phyloP scores from a whole-genome alignment of 2,113 vertebrate genomes.

The Argyrosomus japonicus region DNA sequence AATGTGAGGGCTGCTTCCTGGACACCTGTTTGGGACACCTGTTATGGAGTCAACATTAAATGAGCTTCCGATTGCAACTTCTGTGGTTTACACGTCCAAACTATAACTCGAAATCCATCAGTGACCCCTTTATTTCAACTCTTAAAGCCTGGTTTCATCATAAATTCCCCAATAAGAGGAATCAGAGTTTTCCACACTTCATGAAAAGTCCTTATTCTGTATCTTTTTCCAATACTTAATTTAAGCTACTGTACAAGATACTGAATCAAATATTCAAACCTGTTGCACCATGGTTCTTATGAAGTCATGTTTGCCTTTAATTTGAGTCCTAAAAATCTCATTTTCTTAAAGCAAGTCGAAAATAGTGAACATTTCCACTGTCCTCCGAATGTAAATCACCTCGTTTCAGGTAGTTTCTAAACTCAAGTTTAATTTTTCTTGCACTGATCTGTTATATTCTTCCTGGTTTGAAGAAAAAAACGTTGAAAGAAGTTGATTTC shows the following conservation, averaged over 20 bases:
- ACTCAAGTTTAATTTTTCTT: background rate
- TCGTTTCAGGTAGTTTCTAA: background rate
- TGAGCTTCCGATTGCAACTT: conserved; percentile 54
- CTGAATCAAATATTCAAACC: background rate
- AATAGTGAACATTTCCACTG: background rate
- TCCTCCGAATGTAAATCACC: background rate
- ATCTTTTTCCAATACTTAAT: background rate
- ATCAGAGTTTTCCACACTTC: background rate
- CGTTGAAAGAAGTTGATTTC: background rate
- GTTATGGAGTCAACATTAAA: conserved; percentile 59
- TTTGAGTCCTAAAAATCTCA: background rate
- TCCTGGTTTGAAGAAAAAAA: background rate
- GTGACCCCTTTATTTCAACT: conserved; percentile 38
- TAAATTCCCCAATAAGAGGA: background rate
- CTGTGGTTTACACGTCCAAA: conserved; percentile 9
- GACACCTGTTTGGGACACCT: conserved; percentile 83
- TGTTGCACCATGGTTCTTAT: background rate
- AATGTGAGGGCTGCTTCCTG: conserved; percentile 68
- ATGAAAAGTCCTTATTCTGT: background rate
- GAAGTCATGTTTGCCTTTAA: background rate
- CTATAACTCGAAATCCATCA: conserved; percentile 12
- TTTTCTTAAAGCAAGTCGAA: background rate
- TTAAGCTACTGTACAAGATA: background rate
- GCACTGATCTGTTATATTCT: background rate
- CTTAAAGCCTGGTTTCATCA: conserved; percentile 3